Percentiles rank a stretch among this genome's conserved stretches.
These are phyloP conservation scores for Azorinus chamasolen DNA, from an alignment of 2,888 invertebrate species.

Conservation along the genomic window DNA sequence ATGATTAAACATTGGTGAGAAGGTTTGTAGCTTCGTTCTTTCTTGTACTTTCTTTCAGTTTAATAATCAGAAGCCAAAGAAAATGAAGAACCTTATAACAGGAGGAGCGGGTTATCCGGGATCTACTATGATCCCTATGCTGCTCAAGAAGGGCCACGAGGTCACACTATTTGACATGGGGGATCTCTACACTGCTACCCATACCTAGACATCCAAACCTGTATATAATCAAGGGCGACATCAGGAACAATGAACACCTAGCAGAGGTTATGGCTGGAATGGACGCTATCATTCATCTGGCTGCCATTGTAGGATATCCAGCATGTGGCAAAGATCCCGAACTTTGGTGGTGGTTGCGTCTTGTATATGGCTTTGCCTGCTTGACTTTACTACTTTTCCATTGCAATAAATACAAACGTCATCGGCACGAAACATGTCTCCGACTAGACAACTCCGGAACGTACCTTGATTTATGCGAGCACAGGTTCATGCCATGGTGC, in stretches of 20 bases:
- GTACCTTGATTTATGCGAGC: too few relatives aligned
- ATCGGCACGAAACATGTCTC: too few relatives aligned
- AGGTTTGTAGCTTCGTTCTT: too few relatives aligned
- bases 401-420: conserved; percentile 81
- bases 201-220: conserved; percentile 74
- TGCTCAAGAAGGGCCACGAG: conserved; percentile 82
- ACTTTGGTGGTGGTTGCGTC: too few relatives aligned
- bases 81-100: conserved; percentile 76
- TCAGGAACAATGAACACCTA: conserved; percentile 77
- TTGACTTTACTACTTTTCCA: conserved; percentile 84
- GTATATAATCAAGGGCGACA: conserved; percentile 79
- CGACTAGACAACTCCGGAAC: conserved; percentile 75
- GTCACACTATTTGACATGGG: conserved; percentile 86
- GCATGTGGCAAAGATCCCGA: too few relatives aligned
- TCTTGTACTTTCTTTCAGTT: too few relatives aligned
- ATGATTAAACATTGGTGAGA: too few relatives aligned
- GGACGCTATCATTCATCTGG: conserved; percentile 83
- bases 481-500: conserved; percentile 86
- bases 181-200: conserved; percentile 80
- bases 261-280: conserved; percentile 72
- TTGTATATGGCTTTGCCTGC: too few relatives aligned
- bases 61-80: too few relatives aligned
- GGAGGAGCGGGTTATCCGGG: conserved; percentile 86
- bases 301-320: too few relatives aligned
- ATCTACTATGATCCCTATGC: conserved; percentile 84